Percentiles rank a stretch among this genome's conserved stretches.
Evolutionary conservation across 2,888 invertebrate species (phyloP).

Genomic region (Resseliella maxima): DNA sequence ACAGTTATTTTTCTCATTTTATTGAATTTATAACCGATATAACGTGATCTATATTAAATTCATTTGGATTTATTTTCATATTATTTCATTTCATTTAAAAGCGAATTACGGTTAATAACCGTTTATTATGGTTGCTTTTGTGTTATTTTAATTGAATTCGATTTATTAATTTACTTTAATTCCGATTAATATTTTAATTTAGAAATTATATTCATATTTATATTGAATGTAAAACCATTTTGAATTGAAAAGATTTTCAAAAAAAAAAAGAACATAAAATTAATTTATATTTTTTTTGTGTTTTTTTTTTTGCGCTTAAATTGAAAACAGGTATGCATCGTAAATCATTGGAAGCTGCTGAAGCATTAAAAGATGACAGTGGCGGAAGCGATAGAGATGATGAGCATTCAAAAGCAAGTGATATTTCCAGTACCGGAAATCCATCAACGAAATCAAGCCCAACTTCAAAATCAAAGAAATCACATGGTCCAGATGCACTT

Average conservation of each 20-base stretch:
- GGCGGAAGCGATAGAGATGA: slow-evolving; percentile 77
- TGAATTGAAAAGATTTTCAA: not conserved
- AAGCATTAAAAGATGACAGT: slow-evolving; percentile 86
- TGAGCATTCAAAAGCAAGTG: slow-evolving; percentile 71
- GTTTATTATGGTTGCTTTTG: slow-evolving; percentile 26
- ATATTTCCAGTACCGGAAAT: slow-evolving; percentile 64
- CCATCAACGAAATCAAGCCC: slow-evolving; percentile 64
- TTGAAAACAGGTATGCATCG: slow-evolving; percentile 93
- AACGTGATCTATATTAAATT: slow-evolving; percentile 26
- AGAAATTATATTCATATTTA: not conserved
- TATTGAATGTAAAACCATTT: not conserved
- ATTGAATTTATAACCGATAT: slow-evolving; percentile 5
- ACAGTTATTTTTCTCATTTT: not conserved
- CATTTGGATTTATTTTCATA: slow-evolving; percentile 51
- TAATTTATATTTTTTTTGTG: slow-evolving; percentile 61
- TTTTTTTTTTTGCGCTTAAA: not conserved
- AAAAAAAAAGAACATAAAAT: too few relatives aligned
- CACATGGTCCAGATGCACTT: slow-evolving; percentile 60
- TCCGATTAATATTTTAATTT: not conserved
- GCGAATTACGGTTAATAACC: not conserved
- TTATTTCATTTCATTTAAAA: slow-evolving; percentile 12
- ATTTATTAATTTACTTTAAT: not conserved
- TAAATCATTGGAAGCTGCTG: slow-evolving; percentile 97
- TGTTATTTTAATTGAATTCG: not conserved
- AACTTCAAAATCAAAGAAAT: slow-evolving; percentile 68